These are phyloP conservation scores for Drosophila birchii DNA, from an alignment of 2,888 invertebrate species.

Conservation along the genomic window DNA sequence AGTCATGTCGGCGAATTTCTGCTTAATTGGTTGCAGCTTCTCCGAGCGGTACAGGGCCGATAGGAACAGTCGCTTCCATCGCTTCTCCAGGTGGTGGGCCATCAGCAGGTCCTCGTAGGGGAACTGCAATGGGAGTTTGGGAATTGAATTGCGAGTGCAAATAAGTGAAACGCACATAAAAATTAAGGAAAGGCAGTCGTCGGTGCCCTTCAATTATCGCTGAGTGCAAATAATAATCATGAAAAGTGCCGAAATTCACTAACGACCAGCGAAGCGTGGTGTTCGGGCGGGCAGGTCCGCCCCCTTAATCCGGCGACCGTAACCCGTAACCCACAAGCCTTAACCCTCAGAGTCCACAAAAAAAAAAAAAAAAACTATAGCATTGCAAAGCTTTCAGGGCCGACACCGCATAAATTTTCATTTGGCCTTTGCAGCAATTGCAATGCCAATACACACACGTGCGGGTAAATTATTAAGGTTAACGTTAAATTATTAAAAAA, in stretches of 20 bases:
- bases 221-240: constrained; percentile 80
- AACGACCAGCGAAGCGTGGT: constrained; percentile 61
- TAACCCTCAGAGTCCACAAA: constrained; percentile 17
- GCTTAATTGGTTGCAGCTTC: constrained; percentile 92
- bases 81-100: constrained; percentile 87
- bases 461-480: background rate
- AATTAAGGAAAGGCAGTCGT: constrained; percentile 56
- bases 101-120: constrained; percentile 84
- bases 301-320: constrained; percentile 1
- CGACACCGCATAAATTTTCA: constrained; percentile 68
- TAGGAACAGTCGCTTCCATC: constrained; percentile 90
- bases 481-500: background rate
- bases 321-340: constrained; percentile 7
- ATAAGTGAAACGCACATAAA: constrained; percentile 53
- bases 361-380: constrained; percentile 48
- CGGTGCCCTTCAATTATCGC: constrained; percentile 69
- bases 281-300: constrained; percentile 6
- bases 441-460: constrained; percentile 34
- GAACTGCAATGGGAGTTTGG: constrained; percentile 70
- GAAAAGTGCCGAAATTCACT: constrained; percentile 72
- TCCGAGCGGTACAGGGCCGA: constrained; percentile 89
- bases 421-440: constrained; percentile 55
- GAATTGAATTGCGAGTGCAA: constrained; percentile 23
- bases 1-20: constrained; percentile 93
- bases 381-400: constrained; percentile 57